A percentile compares a stretch with the other conserved stretches of the same genome.
Conservation (phyloP, 2,797 vertebrate genomes). For the Astyanax mexicanus region DNA sequence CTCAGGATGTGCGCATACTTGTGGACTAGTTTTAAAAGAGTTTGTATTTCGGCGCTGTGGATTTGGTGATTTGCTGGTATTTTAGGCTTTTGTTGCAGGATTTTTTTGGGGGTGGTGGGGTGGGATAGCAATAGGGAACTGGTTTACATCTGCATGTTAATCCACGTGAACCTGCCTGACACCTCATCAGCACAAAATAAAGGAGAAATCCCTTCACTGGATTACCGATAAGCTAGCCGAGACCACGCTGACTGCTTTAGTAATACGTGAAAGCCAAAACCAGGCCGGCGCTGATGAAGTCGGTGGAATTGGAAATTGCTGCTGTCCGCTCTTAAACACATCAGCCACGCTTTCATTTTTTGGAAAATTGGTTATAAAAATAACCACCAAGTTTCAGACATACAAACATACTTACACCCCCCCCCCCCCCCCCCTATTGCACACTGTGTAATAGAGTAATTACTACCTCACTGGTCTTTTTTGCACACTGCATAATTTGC, state of each 20-base stretch:
- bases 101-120: slow-evolving; percentile 40
- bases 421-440: too few species aligned
- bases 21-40: too few species aligned
- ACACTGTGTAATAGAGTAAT: too few species aligned
- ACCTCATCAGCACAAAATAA: slow-evolving; percentile 54
- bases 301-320: slow-evolving; percentile 52
- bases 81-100: slow-evolving; percentile 49
- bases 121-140: slow-evolving; percentile 46
- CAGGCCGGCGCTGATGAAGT: slow-evolving; percentile 50
- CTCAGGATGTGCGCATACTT: too few species aligned
- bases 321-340: slow-evolving; percentile 52
- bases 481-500: too few species aligned
- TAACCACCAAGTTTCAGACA: background rate
- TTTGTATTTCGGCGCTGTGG: background rate
- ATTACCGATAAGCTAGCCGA: slow-evolving; percentile 50
- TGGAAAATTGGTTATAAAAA: background rate
- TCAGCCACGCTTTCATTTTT: slow-evolving; percentile 60
- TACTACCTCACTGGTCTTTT: too few species aligned
- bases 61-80: slow-evolving; percentile 48
- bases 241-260: slow-evolving; percentile 36
- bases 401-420: too few species aligned
- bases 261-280: slow-evolving; percentile 48
- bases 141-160: slow-evolving; percentile 61
- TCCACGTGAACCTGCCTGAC: slow-evolving; percentile 52
- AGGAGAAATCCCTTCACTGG: slow-evolving; percentile 48